These are phyloP conservation scores for Scelioninae gen. 2 DNA, from an alignment of 2,888 invertebrate species.

Conservation along the genomic window DNA sequence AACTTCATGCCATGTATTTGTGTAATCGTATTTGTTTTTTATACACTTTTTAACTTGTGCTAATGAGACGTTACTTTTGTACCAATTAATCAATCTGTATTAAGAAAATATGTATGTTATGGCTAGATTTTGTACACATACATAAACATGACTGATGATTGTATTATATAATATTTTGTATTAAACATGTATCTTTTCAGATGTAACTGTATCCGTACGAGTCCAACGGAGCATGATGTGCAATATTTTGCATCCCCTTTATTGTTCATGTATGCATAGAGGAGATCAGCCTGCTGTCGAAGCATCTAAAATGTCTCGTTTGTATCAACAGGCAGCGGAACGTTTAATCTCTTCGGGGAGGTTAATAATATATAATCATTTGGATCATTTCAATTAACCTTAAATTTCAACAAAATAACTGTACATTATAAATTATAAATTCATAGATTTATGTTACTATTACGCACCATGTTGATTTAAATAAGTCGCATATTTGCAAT, in stretches of 20 bases:
- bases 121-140: too few relatives aligned
- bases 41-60: constrained; percentile 85
- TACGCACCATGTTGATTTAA: too few relatives aligned
- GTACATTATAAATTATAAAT: too few relatives aligned
- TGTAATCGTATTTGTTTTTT: too few relatives aligned
- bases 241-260: constrained; percentile 82
- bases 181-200: constrained; percentile 72
- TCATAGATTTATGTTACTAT: too few relatives aligned
- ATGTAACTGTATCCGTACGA: constrained; percentile 83
- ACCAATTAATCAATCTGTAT: too few relatives aligned
- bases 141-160: too few relatives aligned
- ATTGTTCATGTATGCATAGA: constrained; percentile 84
- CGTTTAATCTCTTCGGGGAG: constrained; percentile 77
- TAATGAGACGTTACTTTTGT: constrained; percentile 78
- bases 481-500: too few relatives aligned
- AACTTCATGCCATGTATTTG: too few relatives aligned
- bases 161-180: too few relatives aligned
- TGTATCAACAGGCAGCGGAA: constrained; percentile 82
- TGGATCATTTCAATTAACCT: neutral
- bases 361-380: constrained; percentile 63
- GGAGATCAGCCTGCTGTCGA: constrained; percentile 78
- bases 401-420: too few relatives aligned
- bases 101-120: too few relatives aligned
- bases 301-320: constrained; percentile 79
- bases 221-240: constrained; percentile 81